Percentiles rank a stretch among this genome's conserved stretches.
Evolutionary conservation across 2,888 invertebrate genomes (phyloP).

Genomic region (Ophion ventricosus): DNA sequence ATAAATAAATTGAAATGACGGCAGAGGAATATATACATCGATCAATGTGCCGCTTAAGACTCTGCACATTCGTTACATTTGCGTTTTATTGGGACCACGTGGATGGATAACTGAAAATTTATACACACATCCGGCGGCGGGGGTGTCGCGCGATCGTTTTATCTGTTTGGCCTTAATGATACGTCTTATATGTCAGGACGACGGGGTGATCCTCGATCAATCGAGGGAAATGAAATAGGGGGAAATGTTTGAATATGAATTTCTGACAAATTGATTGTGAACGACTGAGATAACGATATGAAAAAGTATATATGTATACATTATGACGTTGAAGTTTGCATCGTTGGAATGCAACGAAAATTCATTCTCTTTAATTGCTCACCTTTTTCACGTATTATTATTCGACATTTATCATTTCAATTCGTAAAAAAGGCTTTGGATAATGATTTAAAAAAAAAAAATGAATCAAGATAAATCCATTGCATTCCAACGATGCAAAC

Average conservation of each 20-base stretch:
- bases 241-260: background rate
- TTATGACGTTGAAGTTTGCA: too few relatives aligned
- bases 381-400: too few relatives aligned
- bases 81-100: constrained; percentile 8
- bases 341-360: too few relatives aligned
- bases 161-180: background rate
- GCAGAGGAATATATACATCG: constrained; percentile 16
- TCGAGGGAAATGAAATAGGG: background rate
- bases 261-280: background rate
- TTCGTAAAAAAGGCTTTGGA: too few relatives aligned
- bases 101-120: background rate
- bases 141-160: background rate
- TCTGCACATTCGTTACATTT: constrained; percentile 1
- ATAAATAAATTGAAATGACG: constrained; percentile 43
- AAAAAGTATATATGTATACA: background rate
- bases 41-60: background rate
- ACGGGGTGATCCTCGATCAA: background rate
- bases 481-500: too few relatives aligned
- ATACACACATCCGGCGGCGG: background rate
- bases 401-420: too few relatives aligned
- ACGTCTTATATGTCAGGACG: background rate
- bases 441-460: too few relatives aligned
- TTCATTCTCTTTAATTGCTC: too few relatives aligned
- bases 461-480: too few relatives aligned
- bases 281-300: background rate